These are phyloP conservation scores for Drosophila diplacantha DNA, from an alignment of 2,888 invertebrate genomes.

Conservation along the genomic window DNA sequence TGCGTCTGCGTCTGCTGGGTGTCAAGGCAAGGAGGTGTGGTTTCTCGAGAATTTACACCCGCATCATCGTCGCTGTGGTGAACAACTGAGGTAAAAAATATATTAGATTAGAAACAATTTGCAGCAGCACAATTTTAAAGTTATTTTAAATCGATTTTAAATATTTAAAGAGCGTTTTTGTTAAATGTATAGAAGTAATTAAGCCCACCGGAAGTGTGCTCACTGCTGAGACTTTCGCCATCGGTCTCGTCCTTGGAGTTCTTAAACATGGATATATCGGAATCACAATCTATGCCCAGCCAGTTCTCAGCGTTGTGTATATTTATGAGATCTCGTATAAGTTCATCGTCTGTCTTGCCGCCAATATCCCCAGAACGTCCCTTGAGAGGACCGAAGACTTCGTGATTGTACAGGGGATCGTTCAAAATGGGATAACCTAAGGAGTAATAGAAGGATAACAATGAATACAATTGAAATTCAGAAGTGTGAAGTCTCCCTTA, in stretches of 20 bases:
- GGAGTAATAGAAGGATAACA: background rate
- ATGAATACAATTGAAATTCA: no score
- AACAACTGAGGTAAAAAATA: conserved; percentile 30
- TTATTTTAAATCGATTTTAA: background rate
- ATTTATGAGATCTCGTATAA: conserved; percentile 91
- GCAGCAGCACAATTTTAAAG: background rate
- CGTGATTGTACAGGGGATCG: conserved; percentile 97
- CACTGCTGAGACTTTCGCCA: conserved; percentile 63
- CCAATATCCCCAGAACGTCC: conserved; percentile 92
- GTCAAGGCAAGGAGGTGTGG: conserved; percentile 84
- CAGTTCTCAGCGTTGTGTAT: conserved; percentile 97
- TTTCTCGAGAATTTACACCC: conserved; percentile 84
- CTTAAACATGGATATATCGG: conserved; percentile 89
- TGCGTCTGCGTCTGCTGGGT: conserved; percentile 78
- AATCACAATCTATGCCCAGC: conserved; percentile 93
- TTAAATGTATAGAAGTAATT: background rate
- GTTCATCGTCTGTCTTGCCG: conserved; percentile 92
- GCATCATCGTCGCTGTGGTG: conserved; percentile 82
- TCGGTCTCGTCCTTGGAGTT: conserved; percentile 83
- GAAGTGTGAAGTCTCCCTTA: conserved; percentile 68
- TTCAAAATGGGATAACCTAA: conserved; percentile 89
- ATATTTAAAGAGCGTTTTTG: conserved; percentile 5
- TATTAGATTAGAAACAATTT: background rate
- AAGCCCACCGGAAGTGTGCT: conserved; percentile 55
- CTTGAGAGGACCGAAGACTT: conserved; percentile 94